Evolutionary conservation across 2,888 invertebrate genomes (phyloP), one percentile per base, ranked within the genome.

Genomic region (Calliopum simillimum): DNA sequence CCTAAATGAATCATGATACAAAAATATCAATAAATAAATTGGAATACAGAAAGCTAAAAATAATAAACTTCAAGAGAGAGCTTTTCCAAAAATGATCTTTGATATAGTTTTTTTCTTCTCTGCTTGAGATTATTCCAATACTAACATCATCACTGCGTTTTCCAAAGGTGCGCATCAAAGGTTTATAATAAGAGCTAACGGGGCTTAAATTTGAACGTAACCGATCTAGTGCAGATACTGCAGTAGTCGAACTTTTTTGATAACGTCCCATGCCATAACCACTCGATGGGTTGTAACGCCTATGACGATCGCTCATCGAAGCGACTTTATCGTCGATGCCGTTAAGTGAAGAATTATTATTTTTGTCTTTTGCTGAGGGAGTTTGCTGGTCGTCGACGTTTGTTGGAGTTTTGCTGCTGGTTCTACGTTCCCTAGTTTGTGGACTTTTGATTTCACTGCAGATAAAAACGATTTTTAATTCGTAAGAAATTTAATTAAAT

Each of bases 131-230:
- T 13, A 23, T 19, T 23, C 53, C n/a, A 49, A 77, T 85, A 85
- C 86, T 85, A 84, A 86, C 85, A 78, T 84, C 84, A 71, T 83
- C 80, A 73, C 78, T 79, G 25, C 80, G 77, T 65, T 80, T 79
- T 21, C 80, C 82, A 74, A 86, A 80, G 43, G 84, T 83, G 41
- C 85, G 82, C 78, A 85, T 82, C 64, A 85, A 71, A 13, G 87
- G 85, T 76, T 86, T 86, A 75, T 86, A 86, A 78, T 86, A 86
- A 25, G 85, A 79, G 49, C 79, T 79, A 43, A 86, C 83, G 53
- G 86, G 86, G 75, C 85, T 86, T 41, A 86, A 75, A 78, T 86
- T 85, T 69, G 82, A 83, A 68, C 85, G 82, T 72, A 86, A 76
- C 63, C 87, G 82, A 82, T 85, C 86, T 68, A 86, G 77, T 25